Percentiles rank a stretch among this genome's conserved stretches.
These are phyloP conservation scores for Invenusta paracnida DNA, from an alignment of 2,888 invertebrate genomes.

Conservation along the genomic window DNA sequence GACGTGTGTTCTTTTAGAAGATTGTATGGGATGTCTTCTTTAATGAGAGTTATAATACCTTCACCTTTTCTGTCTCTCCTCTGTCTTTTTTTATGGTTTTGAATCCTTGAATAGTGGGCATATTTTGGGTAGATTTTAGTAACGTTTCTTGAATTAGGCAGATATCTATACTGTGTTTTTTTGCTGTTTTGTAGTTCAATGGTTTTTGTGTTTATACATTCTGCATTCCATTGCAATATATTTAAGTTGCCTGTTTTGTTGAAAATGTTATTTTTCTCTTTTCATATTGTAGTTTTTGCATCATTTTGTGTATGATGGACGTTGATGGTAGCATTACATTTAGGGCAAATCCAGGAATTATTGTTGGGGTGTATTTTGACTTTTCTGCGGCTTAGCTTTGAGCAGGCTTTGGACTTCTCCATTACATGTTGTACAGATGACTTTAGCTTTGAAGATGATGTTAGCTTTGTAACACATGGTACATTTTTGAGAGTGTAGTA, in stretches of 20 bases:
- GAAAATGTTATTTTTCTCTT: not conserved
- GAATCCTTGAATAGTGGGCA: not conserved
- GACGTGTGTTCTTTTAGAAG: not conserved
- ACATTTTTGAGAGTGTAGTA: not conserved
- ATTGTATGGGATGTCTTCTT: not conserved
- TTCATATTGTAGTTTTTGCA: not conserved
- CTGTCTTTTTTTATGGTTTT: not conserved
- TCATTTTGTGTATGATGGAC: not conserved
- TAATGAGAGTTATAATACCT: not conserved
- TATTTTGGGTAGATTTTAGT: not conserved
- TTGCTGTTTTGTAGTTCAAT: not conserved
- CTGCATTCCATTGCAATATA: slow-evolving; percentile 3
- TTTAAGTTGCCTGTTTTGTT: not conserved
- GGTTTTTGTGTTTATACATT: not conserved
- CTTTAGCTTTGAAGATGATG: not conserved
- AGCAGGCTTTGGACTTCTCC: not conserved
- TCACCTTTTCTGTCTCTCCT: not conserved
- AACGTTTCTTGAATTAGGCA: not conserved
- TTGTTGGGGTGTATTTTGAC: not conserved
- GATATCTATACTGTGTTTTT: not conserved
- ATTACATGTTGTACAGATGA: not conserved
- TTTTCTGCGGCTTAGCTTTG: not conserved
- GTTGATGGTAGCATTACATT: not conserved
- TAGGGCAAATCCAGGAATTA: not conserved
- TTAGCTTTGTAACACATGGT: not conserved